Evolutionary conservation across 2,797 vertebrate genomes (phyloP), one percentile per base, ranked within the genome.

Genomic region (Poecilia wingei): DNA sequence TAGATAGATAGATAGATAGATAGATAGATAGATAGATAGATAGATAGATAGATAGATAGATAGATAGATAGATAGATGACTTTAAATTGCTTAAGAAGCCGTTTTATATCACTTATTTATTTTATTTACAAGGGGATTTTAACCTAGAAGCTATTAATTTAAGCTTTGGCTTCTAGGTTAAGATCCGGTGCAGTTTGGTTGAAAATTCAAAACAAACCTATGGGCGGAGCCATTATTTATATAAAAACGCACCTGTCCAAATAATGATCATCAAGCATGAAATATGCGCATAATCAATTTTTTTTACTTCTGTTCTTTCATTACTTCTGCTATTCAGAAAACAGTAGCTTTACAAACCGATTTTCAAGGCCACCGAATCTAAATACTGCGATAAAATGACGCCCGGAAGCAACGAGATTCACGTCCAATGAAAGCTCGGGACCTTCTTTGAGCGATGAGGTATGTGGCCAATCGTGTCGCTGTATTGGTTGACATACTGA

Each of bases 391-490:
- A 70, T 39, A 5, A 14, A 31, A 69, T 36, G 59, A 79, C 74
- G 69, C 10, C 6, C 4, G 14, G 75, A 80, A 28, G 33, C 59
- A 73, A 3, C 82, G 55, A 2, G 1, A 6, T 4, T 7, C 0
- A 4, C 14, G 82, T 47, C 93, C 90, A 93, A 93, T 93, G 0
- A 74, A 12, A 89, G 0, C 1, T 3, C 49, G 3, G 49, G 55
- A 3, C 6, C 22, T 45, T 10, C 1, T 76, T 81, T 89, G 81
- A 91, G 72, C 55, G 89, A 88, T 45, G 43, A 31, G 46, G 9
- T 2, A 22, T 10, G 0, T 16, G 88, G 51, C 96, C 95, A 96
- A 96, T 96, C 18, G 87, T 0, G 5, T 68, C 3, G 3, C 43
- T 33, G 73, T 4, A 4, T 8, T 13, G 0, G 71, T 85, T 90